phyloP scores from a whole-genome alignment of 2,888 invertebrate genomes.

The Hartigia nigra region DNA sequence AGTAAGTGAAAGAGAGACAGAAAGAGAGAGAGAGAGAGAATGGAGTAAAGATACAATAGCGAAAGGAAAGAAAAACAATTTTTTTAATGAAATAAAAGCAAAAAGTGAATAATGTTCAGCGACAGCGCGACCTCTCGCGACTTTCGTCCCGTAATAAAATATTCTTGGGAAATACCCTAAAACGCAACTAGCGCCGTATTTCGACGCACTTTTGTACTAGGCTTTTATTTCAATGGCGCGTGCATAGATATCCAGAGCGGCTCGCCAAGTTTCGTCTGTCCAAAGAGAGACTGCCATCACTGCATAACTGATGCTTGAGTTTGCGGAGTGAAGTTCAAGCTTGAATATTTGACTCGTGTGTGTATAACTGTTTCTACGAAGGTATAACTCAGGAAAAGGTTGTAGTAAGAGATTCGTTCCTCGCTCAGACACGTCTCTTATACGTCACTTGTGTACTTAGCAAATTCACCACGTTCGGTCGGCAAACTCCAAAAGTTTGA shows the following conservation, averaged over 20 bases:
- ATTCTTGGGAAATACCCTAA: neutral
- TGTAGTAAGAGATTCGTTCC: neutral
- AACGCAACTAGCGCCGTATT: neutral
- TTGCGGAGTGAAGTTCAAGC: conserved; percentile 10
- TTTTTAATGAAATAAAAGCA: neutral
- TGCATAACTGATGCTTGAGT: conserved; percentile 9
- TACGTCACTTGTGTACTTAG: neutral
- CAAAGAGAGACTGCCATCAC: conserved; percentile 2
- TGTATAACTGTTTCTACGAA: neutral
- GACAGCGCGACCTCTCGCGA: neutral
- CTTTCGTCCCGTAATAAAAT: neutral
- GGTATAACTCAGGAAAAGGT: neutral
- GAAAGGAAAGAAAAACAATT: neutral
- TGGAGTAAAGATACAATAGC: neutral
- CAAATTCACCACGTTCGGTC: neutral
- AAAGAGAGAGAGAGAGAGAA: neutral
- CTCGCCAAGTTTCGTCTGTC: neutral
- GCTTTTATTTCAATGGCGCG: neutral
- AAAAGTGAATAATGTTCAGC: neutral
- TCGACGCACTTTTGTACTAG: neutral
- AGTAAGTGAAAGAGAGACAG: no score
- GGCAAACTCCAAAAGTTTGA: neutral
- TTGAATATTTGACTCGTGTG: neutral
- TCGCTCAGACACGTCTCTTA: neutral
- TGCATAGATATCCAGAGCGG: neutral